phyloP scores from a whole-genome alignment of 2,888 invertebrate genomes.

The Thera obeliscata region DNA sequence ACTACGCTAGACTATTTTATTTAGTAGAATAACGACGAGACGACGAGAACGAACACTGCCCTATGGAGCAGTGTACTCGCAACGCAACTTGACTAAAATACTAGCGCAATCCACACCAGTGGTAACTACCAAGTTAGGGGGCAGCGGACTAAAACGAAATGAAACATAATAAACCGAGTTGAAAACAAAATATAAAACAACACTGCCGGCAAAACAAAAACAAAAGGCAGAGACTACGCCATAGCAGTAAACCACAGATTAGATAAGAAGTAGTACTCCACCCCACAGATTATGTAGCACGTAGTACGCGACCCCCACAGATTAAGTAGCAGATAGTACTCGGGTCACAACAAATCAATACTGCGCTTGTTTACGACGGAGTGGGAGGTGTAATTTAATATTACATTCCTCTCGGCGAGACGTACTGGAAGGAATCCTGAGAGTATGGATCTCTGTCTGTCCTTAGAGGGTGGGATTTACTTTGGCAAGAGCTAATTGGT shows the following conservation, averaged over 20 bases:
- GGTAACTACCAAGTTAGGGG: neutral
- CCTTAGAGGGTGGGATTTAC: neutral
- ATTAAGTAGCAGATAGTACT: slow-evolving; percentile 15
- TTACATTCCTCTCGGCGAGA: slow-evolving; percentile 11
- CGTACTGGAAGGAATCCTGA: slow-evolving; percentile 2
- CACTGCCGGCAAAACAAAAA: slow-evolving; percentile 31
- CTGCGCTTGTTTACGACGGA: slow-evolving; percentile 34
- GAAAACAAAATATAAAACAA: slow-evolving; percentile 9
- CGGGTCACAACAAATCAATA: slow-evolving; percentile 33
- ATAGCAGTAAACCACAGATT: slow-evolving; percentile 1
- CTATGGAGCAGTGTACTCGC: neutral
- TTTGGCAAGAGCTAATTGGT: slow-evolving; percentile 12
- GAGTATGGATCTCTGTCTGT: neutral
- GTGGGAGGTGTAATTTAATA: slow-evolving; percentile 22
- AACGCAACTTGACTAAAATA: neutral
- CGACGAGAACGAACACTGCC: neutral
- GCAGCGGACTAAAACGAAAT: neutral
- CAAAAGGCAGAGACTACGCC: slow-evolving; percentile 22
- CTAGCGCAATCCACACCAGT: neutral
- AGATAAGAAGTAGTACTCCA: neutral
- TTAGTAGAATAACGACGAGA: too few relatives aligned
- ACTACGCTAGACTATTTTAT: too few relatives aligned
- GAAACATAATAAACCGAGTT: neutral
- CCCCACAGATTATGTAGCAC: slow-evolving; percentile 8
- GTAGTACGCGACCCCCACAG: slow-evolving; percentile 12